Conservation (phyloP, 2,888 invertebrate genomes). For the Lathronympha strigana region DNA sequence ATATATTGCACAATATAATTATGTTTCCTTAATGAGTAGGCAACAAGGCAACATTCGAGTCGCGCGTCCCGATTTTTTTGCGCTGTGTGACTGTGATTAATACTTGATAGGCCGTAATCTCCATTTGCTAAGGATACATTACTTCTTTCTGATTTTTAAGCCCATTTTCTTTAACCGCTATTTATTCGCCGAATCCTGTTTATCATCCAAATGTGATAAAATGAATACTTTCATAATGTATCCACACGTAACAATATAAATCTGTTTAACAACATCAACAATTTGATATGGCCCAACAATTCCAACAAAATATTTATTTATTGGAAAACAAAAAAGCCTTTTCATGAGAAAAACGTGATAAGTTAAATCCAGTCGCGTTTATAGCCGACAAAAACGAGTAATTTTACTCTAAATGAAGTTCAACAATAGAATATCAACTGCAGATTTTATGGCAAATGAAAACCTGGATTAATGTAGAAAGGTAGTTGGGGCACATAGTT, state of each 20-base stretch:
- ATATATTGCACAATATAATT: no score
- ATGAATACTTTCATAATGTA: background rate
- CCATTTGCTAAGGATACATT: no score
- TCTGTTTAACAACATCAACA: conserved; percentile 9
- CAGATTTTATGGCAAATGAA: conserved; percentile 8
- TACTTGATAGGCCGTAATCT: no score
- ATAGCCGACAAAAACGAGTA: background rate
- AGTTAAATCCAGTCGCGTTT: conserved; percentile 7
- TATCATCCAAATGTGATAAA: background rate
- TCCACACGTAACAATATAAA: conserved; percentile 5
- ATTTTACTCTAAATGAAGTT: background rate
- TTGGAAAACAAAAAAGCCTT: conserved; percentile 15
- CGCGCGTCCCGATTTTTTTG: no score
- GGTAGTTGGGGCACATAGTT: conserved; percentile 21
- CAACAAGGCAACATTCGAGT: no score
- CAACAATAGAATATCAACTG: conserved; percentile 7
- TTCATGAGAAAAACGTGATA: conserved; percentile 10
- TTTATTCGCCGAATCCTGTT: background rate
- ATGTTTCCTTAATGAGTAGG: no score
- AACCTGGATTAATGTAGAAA: conserved; percentile 10
- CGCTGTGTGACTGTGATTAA: no score
- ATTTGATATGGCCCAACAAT: background rate
- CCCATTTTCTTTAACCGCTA: background rate
- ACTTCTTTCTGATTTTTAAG: no score
- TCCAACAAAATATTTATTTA: background rate